Evolutionary conservation across 2,888 invertebrate species (phyloP), one percentile per base, ranked within the genome.

Genomic region (Platypus cylindrus): DNA sequence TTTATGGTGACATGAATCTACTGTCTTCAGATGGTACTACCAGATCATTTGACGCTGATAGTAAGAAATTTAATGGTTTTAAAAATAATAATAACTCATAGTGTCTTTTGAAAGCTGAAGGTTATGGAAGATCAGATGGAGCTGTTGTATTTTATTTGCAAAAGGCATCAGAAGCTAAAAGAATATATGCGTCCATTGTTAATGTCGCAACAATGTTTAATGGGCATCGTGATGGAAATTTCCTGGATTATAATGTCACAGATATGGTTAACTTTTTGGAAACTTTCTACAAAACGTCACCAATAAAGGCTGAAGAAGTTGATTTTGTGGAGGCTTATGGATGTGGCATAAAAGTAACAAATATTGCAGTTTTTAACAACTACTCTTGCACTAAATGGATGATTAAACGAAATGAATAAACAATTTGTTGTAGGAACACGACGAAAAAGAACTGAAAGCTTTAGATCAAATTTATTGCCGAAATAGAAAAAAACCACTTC

Each of bases 381-480:
- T n/a, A n/a, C n/a, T n/a, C n/a, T 11, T 27, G 29, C 23, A 27
- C 3, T 23, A 26, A 24, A 34, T 32, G n/a, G 36, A 41, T 50
- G 15, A n/a, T n/a, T n/a, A n/a, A n/a, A n/a, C n/a, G n/a, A n/a
- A n/a, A n/a, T n/a, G n/a, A n/a, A n/a, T n/a, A n/a, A n/a, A n/a
- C n/a, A n/a, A n/a, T n/a, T n/a, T n/a, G n/a, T n/a, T n/a, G n/a
- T 40, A 60, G 60, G 43, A 52, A 25, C 49, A 46, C 2, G 63
- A 63, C 39, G 55, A 56, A 45, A 84, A 86, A 54, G 98, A 98
- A 66, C 75, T 93, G 3, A 89, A 90, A 57, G 82, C 91, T 1
- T 82, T 98, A 45, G 82, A 84, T 2, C 81, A 85, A 44, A 71
- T 89, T 32, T 91, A 91, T 63, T 91, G 91, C 65, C 75, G 78